Evolutionary conservation across 2,888 invertebrate genomes (phyloP).

Genomic region (Dryadula phaetusa): DNA sequence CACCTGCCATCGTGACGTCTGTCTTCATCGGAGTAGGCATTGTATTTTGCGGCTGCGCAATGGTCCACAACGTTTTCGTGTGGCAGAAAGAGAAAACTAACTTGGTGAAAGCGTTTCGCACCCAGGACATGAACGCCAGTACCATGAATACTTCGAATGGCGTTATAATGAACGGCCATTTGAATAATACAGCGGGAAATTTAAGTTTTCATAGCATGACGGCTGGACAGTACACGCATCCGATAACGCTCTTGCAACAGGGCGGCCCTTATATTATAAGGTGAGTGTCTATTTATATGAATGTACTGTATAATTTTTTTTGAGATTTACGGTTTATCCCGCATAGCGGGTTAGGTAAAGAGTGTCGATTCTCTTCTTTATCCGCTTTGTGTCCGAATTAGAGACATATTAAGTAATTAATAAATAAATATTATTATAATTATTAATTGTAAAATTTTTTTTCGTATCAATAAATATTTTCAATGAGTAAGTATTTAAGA

Average conservation of each 20-base stretch:
- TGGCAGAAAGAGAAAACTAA: conserved; percentile 97
- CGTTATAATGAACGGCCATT: conserved; percentile 70
- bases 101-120: conserved; percentile 87
- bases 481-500: no score
- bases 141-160: conserved; percentile 71
- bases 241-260: conserved; percentile 77
- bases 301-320: no score
- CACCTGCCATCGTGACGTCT: conserved; percentile 95
- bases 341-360: neutral
- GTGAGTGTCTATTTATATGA: conserved; percentile 54
- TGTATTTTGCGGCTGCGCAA: conserved; percentile 95
- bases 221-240: conserved; percentile 69
- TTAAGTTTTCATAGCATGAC: conserved; percentile 75
- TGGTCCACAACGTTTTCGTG: conserved; percentile 97
- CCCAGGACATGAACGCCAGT: conserved; percentile 64
- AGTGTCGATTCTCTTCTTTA: no score
- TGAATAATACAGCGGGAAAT: conserved; percentile 72
- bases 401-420: no score
- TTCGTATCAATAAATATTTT: no score
- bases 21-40: conserved; percentile 95
- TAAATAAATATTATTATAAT: no score
- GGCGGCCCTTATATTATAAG: conserved; percentile 85
- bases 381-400: no score
- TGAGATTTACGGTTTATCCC: neutral
- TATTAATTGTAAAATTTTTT: no score